Conservation (phyloP, 2,113 vertebrate species). For the Lagopus muta region DNA sequence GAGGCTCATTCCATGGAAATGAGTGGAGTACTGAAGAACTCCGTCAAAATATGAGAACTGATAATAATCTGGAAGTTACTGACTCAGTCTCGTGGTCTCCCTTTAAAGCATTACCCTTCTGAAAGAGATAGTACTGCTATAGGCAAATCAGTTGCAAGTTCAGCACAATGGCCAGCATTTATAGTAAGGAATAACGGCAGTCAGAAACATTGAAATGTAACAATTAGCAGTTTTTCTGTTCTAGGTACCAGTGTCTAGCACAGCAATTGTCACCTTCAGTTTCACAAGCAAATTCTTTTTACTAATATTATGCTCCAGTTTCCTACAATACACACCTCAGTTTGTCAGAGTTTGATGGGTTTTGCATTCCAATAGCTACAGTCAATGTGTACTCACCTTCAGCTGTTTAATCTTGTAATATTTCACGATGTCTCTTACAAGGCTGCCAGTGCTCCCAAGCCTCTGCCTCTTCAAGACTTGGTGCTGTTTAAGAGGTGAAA, state of each 20-base stretch:
- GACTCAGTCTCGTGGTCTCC: not conserved
- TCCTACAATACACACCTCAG: fast-evolving
- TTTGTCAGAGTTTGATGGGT: not conserved
- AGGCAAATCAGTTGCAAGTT: not conserved
- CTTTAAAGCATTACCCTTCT: not conserved
- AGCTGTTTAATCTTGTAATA: not conserved
- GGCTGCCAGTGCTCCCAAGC: not conserved
- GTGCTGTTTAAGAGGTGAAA: not conserved
- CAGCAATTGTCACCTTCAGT: not conserved
- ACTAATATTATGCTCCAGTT: not conserved
- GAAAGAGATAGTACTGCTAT: not conserved
- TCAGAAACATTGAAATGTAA: not conserved
- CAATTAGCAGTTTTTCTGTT: not conserved
- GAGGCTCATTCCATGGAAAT: not conserved
- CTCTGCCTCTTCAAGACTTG: not conserved
- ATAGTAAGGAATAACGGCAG: not conserved
- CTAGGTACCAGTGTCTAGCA: not conserved
- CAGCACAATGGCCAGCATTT: not conserved
- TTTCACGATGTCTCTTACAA: not conserved
- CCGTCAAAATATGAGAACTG: not conserved
- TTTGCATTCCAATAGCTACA: not conserved
- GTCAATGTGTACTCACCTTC: not conserved
- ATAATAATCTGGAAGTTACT: not conserved
- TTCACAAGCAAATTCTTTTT: not conserved
- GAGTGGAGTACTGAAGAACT: not conserved